A percentile compares a stretch with the other conserved stretches of the same genome.
phyloP scores from a whole-genome alignment of 2,113 vertebrate genomes.

The Spea multiplicata region DNA sequence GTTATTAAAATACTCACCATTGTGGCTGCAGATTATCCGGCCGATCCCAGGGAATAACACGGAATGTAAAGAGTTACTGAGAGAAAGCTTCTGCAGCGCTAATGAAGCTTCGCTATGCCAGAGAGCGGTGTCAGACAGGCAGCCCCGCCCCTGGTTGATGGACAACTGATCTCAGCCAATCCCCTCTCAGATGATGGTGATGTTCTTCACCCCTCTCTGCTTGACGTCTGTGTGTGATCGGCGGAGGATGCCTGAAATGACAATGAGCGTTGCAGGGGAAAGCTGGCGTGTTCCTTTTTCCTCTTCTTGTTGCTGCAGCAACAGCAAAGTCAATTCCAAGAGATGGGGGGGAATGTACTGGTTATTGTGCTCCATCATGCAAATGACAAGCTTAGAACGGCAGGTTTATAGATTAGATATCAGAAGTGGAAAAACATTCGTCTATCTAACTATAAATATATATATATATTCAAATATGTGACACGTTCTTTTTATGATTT shows the following conservation, averaged over 20 bases:
- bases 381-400: neutral
- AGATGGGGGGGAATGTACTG: neutral
- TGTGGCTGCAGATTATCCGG: neutral
- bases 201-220: neutral
- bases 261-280: conserved; percentile 11
- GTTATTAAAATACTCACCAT: conserved; percentile 32
- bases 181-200: neutral
- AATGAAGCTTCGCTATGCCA: conserved; percentile 20
- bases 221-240: neutral
- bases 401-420: neutral
- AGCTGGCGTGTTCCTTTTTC: neutral
- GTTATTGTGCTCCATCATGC: neutral
- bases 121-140: neutral
- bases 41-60: conserved; percentile 3
- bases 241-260: conserved; percentile 16
- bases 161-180: conserved; percentile 18
- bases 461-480: too few species aligned
- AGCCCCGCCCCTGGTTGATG: conserved; percentile 5
- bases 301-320: conserved; percentile 39
- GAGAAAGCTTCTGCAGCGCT: conserved; percentile 33
- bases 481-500: too few species aligned
- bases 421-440: neutral
- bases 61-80: conserved; percentile 21
- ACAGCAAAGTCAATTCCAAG: conserved; percentile 19
- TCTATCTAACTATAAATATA: too few species aligned